A percentile compares a stretch with the other conserved stretches of the same genome.
phyloP scores from a whole-genome alignment of 64 coral and sea anemone genomes.

The Cladopsammia gracilis region DNA sequence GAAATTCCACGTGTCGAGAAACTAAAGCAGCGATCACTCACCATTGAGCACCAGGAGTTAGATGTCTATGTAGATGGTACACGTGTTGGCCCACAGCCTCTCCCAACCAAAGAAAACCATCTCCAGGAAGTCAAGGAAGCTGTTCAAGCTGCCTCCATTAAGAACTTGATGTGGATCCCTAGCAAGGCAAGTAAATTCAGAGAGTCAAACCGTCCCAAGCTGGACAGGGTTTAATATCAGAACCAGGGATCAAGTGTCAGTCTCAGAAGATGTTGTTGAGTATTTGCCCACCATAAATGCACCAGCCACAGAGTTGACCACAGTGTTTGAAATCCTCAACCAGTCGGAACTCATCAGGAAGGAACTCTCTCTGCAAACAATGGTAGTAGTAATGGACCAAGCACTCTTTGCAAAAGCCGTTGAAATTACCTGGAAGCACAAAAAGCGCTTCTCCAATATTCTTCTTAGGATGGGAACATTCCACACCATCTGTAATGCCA shows the following conservation, averaged over 20 bases:
- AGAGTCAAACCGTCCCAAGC: conserved; percentile 37
- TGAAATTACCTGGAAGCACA: conserved; percentile 60
- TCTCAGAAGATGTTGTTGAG: conserved; percentile 53
- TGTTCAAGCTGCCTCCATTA: background rate
- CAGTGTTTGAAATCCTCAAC: conserved; percentile 49
- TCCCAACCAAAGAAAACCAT: conserved; percentile 29
- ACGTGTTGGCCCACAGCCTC: conserved; percentile 46
- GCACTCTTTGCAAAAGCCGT: conserved; percentile 60
- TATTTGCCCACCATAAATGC: conserved; percentile 65
- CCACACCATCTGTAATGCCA: conserved; percentile 46
- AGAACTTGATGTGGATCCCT: conserved; percentile 66
- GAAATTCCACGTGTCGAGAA: background rate
- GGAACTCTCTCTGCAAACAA: conserved; percentile 12
- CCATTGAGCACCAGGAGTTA: conserved; percentile 11
- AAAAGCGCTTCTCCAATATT: conserved; percentile 5
- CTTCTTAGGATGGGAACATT: conserved; percentile 49
- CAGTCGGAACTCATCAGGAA: conserved; percentile 60
- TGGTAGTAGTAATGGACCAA: conserved; percentile 61
- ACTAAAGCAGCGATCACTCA: background rate
- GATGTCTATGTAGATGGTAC: conserved; percentile 38
- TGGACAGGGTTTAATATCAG: conserved; percentile 79
- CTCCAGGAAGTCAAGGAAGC: background rate
- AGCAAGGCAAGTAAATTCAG: conserved; percentile 20
- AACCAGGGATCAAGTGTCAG: conserved; percentile 40
- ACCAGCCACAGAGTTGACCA: conserved; percentile 56